Evolutionary conservation across 2,113 vertebrate species (phyloP), one percentile per base, ranked within the genome.

Genomic region (Planiliza haematocheilus): DNA sequence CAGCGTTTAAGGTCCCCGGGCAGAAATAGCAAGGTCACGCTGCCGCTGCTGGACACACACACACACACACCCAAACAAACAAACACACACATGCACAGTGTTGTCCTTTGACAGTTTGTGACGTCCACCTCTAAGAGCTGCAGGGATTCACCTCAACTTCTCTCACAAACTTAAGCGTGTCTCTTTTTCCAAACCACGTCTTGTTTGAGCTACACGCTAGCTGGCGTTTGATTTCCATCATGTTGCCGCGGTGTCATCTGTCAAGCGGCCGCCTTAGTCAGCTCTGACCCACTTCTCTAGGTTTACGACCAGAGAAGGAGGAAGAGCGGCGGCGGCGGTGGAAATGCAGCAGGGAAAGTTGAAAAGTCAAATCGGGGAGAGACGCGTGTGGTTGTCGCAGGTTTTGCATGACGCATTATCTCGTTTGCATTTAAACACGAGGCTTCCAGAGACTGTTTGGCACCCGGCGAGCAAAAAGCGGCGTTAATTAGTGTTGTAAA

Each of bases 1-100:
- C 49, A 66, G 51, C 17, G 8, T n/a, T 39, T 38, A 14, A 41
- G 43, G 65, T 67, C 69, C 51, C 39, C 6, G 8, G 43, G 38
- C 74, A 85, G 59, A 82, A 78, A 76, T 67, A 59, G 64, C 61
- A n/a, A n/a, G n/a, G n/a, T n/a, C n/a, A n/a, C n/a, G n/a, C n/a
- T n/a, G n/a, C n/a, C n/a, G n/a, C n/a, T n/a, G n/a, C n/a, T n/a
- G n/a, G n/a, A n/a, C 68, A 77, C 45, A 48, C 45, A 34, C 49
- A 37, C 21, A 21, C 48, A 55, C 46, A 17, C 57, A 58, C 74
- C 42, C 50, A 46, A 51, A 18, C 18, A 18, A 37, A 30, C 24
- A 30, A 2, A 5, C 24, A 30, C n/a, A n/a, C n/a, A n/a, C n/a
- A n/a, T n/a, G n/a, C n/a, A n/a, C n/a, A n/a, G n/a, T n/a, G n/a